Evolutionary conservation across 2,797 vertebrate genomes (phyloP).

Genomic region (Gymnodraco acuticeps): DNA sequence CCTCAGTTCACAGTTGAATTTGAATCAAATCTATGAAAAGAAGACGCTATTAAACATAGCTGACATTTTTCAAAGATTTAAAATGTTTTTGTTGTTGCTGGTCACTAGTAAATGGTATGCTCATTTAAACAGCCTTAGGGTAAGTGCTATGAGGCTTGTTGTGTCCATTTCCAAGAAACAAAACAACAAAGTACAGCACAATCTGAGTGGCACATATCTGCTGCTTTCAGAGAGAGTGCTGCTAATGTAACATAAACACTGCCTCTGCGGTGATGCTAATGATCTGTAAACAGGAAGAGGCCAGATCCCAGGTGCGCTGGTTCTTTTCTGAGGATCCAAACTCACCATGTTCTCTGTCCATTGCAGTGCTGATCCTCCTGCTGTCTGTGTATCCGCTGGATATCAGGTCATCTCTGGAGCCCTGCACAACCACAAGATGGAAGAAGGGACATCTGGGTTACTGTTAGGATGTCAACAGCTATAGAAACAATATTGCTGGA

Average conservation of each 20-base stretch:
- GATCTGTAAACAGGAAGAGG: conserved; percentile 55
- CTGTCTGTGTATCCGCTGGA: conserved; percentile 83
- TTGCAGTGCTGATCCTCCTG: conserved; percentile 87
- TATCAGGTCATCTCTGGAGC: conserved; percentile 92
- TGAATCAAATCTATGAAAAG: not conserved
- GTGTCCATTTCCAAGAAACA: not conserved
- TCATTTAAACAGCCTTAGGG: no score
- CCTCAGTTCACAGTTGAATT: not conserved
- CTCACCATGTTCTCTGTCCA: conserved; percentile 91
- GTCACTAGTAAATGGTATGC: not conserved
- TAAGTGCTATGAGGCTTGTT: not conserved
- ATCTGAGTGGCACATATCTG: conserved; percentile 6
- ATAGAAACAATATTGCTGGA: not conserved
- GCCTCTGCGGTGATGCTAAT: conserved; percentile 6
- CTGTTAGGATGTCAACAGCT: conserved; percentile 7
- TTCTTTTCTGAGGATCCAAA: not conserved
- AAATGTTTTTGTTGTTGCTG: not conserved
- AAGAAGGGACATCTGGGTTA: conserved; percentile 1
- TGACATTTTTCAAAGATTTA: no score
- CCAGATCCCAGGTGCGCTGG: not conserved
- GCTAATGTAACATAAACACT: conserved; percentile 36
- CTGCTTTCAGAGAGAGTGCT: conserved; percentile 39
- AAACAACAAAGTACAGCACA: not conserved
- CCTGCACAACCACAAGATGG: conserved; percentile 76
- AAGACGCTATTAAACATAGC: no score